Percentiles rank a stretch among this genome's conserved stretches.
phyloP scores from a whole-genome alignment of 2,113 vertebrate species.

The Parotia lawesii region DNA sequence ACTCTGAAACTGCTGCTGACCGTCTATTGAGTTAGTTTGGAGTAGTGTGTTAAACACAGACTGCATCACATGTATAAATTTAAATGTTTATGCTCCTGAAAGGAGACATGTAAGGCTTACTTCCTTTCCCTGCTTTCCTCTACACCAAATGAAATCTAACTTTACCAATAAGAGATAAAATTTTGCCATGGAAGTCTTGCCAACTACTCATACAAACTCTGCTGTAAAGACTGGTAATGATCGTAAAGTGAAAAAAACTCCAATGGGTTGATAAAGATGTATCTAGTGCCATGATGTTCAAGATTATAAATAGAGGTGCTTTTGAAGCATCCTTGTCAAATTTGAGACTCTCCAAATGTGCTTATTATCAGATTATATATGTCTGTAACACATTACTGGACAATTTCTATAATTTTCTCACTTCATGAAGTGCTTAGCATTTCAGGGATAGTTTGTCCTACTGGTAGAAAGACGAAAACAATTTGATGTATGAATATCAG shows the following conservation, averaged over 20 bases:
- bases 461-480: neutral
- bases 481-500: neutral
- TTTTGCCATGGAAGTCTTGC: neutral
- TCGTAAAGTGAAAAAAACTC: fast-evolving
- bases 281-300: fast-evolving
- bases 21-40: neutral
- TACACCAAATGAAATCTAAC: neutral
- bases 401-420: neutral
- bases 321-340: neutral
- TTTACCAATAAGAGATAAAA: neutral
- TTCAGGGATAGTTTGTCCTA: neutral
- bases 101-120: neutral
- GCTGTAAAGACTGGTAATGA: neutral
- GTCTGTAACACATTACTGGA: neutral
- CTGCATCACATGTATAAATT: neutral
- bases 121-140: neutral
- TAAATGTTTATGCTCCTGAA: neutral
- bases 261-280: neutral
- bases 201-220: neutral
- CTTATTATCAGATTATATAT: neutral
- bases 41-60: neutral
- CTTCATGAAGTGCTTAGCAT: neutral
- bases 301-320: neutral
- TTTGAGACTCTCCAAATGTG: neutral
- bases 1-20: neutral